phyloP scores from a whole-genome alignment of 1,140 invertebrate genomes.

The Drosophila chauvacae region DNA sequence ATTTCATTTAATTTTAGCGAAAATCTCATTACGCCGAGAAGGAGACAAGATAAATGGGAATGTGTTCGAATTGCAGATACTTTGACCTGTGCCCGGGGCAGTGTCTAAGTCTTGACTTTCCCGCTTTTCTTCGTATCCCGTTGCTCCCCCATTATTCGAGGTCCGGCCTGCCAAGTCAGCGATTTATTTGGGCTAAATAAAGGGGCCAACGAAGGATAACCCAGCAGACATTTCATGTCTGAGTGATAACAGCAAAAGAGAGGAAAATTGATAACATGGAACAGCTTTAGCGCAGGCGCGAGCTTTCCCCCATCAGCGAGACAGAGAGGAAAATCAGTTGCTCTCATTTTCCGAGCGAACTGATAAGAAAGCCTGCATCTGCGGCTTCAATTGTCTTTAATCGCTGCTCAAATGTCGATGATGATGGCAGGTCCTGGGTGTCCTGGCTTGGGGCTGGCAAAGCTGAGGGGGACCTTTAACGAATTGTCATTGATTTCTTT shows the following conservation, averaged over 20 bases:
- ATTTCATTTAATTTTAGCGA: constrained; percentile 55
- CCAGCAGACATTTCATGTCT: constrained; percentile 55
- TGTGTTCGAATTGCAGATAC: constrained; percentile 37
- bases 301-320: constrained; percentile 47
- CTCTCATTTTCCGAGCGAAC: constrained; percentile 32
- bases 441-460: not conserved
- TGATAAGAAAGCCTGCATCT: constrained; percentile 70
- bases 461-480: constrained; percentile 58
- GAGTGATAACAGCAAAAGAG: constrained; percentile 54
- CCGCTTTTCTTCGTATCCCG: constrained; percentile 1
- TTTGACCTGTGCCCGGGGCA: constrained; percentile 41
- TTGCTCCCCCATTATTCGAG: constrained; percentile 6
- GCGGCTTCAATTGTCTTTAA: constrained; percentile 63
- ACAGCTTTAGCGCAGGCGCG: constrained; percentile 46
- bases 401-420: constrained; percentile 56
- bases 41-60: constrained; percentile 48
- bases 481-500: constrained; percentile 81
- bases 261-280: constrained; percentile 48
- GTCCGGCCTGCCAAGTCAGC: constrained; percentile 55
- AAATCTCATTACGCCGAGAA: constrained; percentile 48
- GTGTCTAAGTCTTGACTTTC: constrained; percentile 29
- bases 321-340: constrained; percentile 9
- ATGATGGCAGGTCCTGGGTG: constrained; percentile 33
- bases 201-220: constrained; percentile 28
- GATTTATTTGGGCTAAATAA: constrained; percentile 54